phyloP scores from a whole-genome alignment of 2,888 invertebrate species.

The Ganaspis brasiliensis region DNA sequence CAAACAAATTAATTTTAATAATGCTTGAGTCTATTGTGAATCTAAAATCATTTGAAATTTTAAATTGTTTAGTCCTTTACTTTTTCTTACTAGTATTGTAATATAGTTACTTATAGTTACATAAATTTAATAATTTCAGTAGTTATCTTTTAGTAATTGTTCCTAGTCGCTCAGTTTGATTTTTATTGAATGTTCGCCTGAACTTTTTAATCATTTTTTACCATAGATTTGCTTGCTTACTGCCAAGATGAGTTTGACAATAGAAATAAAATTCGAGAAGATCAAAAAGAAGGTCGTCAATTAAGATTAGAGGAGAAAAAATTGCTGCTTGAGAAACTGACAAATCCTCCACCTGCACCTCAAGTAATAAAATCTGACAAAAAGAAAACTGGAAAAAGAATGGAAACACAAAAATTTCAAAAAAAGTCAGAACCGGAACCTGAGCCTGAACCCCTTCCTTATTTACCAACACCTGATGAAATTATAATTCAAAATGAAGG shows the following conservation, averaged over 20 bases:
- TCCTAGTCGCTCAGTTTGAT: no score
- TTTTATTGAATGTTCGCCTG: no score
- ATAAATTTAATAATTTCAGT: no score
- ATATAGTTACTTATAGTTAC: no score
- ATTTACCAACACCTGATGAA: slow-evolving; percentile 72
- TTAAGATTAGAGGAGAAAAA: slow-evolving; percentile 81
- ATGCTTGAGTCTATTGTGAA: no score
- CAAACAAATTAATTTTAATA: no score
- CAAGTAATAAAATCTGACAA: slow-evolving; percentile 26
- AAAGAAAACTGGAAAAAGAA: slow-evolving; percentile 44
- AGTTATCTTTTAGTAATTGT: no score
- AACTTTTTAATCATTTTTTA: neutral
- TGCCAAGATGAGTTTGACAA: slow-evolving; percentile 80
- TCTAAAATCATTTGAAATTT: no score
- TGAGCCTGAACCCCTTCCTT: slow-evolving; percentile 79
- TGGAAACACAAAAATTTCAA: slow-evolving; percentile 12
- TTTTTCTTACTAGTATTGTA: no score
- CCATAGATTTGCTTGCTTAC: slow-evolving; percentile 81
- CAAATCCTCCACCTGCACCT: slow-evolving; percentile 75
- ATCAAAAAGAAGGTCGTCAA: slow-evolving; percentile 80
- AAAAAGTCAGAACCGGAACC: slow-evolving; percentile 79
- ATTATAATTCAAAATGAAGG: slow-evolving; percentile 71
- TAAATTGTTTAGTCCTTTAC: no score
- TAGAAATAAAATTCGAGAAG: slow-evolving; percentile 79
- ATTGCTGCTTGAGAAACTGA: slow-evolving; percentile 79